Base-by-base conservation (phyloP, 2,113 vertebrate genomes). In the Naja naja region DNA sequence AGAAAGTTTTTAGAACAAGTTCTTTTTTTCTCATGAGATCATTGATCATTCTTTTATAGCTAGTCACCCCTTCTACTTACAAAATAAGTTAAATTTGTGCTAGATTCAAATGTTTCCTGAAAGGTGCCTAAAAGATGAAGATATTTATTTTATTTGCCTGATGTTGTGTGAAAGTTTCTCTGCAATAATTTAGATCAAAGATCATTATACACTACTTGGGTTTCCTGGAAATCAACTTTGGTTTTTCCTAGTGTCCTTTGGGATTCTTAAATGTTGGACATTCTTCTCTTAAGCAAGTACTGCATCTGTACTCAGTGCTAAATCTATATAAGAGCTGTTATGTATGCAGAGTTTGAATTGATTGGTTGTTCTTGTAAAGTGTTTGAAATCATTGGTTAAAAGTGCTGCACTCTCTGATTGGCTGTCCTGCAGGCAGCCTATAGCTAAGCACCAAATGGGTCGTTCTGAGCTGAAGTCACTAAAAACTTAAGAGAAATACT, bases 71-170 rank as follows among this genome's bases (percentile, higher is more conserved):
- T 25, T 22, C 74, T 89, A 30, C 52, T 74, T 14, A 69, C 0
- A 90, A n/a, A 90, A n/a, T 92, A 90, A 92, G 54, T 94, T 22
- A 90, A 87, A 85, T 91, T 3, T 89, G 89, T 93, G 25, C 1
- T 92, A 90, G 92, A 45, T 64, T 10, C 11, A 94, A 56, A 0
- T 43, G 1, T 4, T 55, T 91, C 58, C 0, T 87, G 1, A 14
- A 91, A 93, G 81, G 1, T 0, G 89, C 47, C 27, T 0, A 89
- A 11, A 30, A 1, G 1, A 14, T 52, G 89, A 81, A 88, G 30
- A 4, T 2, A 93, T 49, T 1, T 0, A 12, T 39, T 69, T 0
- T 86, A 0, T 0, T 10, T 53, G 2, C 0, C 5, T 89, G 2
- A 47, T 88, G 87, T 0, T 16, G 10, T 4, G 45, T 16, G 39